Evolutionary conservation across 2,888 invertebrate genomes (phyloP).

Genomic region (Cephonodes hylas): DNA sequence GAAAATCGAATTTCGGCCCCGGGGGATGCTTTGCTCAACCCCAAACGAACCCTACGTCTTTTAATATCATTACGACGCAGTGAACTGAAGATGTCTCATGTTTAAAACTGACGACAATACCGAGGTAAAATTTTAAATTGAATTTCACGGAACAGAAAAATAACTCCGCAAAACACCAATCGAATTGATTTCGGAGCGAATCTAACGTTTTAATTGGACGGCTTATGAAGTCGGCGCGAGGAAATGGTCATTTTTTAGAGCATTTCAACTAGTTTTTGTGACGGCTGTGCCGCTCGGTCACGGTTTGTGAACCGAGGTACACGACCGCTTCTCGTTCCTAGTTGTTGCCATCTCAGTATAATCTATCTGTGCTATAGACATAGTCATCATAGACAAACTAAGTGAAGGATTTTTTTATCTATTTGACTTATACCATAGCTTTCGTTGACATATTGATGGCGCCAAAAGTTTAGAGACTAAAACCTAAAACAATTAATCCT

Average conservation of each 20-base stretch:
- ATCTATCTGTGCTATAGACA: neutral
- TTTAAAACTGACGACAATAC: no score
- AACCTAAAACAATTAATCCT: no score
- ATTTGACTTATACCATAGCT: no score
- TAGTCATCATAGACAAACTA: no score
- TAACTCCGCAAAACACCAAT: neutral
- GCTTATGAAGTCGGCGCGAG: constrained; percentile 6
- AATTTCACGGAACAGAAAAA: constrained; percentile 7
- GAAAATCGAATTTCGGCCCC: constrained; percentile 33
- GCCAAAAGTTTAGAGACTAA: no score
- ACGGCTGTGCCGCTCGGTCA: constrained; percentile 11
- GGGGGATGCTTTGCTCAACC: constrained; percentile 19
- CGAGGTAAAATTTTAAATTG: no score
- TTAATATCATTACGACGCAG: neutral
- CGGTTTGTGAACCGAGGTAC: constrained; percentile 8
- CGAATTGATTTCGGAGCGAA: constrained; percentile 11
- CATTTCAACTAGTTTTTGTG: constrained; percentile 12
- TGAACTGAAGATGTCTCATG: neutral
- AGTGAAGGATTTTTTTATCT: no score
- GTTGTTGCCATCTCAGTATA: neutral
- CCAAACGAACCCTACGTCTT: constrained; percentile 4
- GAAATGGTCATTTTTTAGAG: constrained; percentile 10
- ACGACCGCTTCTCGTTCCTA: constrained; percentile 12
- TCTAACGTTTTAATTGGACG: constrained; percentile 13
- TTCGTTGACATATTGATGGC: no score